phyloP scores from a whole-genome alignment of 2,797 vertebrate genomes.

The Anguilla pacifica region DNA sequence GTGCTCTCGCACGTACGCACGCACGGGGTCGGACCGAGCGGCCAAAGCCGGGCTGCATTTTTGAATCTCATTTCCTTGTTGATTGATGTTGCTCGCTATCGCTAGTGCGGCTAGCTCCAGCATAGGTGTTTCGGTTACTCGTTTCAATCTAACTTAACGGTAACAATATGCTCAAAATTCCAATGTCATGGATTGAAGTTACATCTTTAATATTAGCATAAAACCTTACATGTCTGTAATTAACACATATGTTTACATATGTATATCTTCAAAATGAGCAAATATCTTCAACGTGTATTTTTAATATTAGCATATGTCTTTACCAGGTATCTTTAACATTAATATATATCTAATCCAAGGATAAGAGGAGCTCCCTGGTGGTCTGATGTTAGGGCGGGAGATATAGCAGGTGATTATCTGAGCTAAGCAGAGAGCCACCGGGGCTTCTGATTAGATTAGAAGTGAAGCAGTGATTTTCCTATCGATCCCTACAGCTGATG shows the following conservation, averaged over 20 bases:
- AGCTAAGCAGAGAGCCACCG: not conserved
- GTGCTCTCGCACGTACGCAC: not conserved
- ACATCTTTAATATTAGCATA: constrained; percentile 5
- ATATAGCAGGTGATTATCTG: not conserved
- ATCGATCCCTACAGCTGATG: constrained; percentile 66
- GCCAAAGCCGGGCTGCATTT: not conserved
- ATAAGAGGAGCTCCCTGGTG: not conserved
- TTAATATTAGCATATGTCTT: not conserved
- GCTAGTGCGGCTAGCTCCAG: too few relatives aligned
- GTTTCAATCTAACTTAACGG: too few relatives aligned
- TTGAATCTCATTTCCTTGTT: too few relatives aligned
- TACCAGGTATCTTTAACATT: not conserved
- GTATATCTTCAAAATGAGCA: too few relatives aligned
- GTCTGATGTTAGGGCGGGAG: not conserved
- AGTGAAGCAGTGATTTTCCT: constrained; percentile 12
- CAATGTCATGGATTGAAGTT: not conserved
- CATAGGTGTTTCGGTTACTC: too few relatives aligned
- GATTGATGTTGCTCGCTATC: too few relatives aligned
- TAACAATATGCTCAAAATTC: too few relatives aligned
- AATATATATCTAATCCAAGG: not conserved
- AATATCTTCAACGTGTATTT: too few relatives aligned
- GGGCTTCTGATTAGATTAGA: not conserved
- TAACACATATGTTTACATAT: not conserved
- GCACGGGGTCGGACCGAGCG: not conserved
- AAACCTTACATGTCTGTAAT: not conserved